These are phyloP conservation scores for Percopsis omiscomaycus DNA, from an alignment of 2,797 vertebrate species.

Conservation along the genomic window DNA sequence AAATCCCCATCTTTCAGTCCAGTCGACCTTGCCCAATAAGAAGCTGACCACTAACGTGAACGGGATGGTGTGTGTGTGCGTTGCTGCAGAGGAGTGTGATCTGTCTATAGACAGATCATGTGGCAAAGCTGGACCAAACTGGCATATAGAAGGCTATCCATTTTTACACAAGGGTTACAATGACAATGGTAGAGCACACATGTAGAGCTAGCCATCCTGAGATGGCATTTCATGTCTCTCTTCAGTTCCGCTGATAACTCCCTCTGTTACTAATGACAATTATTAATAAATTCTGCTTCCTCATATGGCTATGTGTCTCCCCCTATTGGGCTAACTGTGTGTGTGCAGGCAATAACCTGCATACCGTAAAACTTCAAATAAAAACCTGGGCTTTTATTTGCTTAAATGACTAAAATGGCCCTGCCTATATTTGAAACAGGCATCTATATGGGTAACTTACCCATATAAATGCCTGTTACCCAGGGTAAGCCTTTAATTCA, in stretches of 20 bases:
- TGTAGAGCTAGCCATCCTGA: too few species aligned
- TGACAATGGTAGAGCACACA: too few species aligned
- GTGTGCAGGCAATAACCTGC: background rate
- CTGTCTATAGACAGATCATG: slow-evolving; percentile 12
- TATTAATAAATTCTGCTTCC: background rate
- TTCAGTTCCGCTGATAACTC: too few species aligned
- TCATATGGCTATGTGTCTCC: background rate
- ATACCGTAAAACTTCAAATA: too few species aligned
- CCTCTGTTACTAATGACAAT: background rate
- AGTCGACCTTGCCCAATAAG: slow-evolving; percentile 17
- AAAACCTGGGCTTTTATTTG: too few species aligned
- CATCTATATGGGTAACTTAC: background rate
- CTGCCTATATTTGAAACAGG: too few species aligned
- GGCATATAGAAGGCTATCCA: slow-evolving; percentile 6
- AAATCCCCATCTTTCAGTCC: slow-evolving; percentile 18
- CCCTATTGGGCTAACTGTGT: slow-evolving; percentile 3
- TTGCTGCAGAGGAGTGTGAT: background rate
- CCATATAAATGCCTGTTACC: too few species aligned
- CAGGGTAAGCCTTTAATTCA: too few species aligned
- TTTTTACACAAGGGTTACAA: too few species aligned
- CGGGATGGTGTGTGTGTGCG: background rate
- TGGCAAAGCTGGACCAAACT: background rate
- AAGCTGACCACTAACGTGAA: slow-evolving; percentile 15
- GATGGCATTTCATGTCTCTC: too few species aligned
- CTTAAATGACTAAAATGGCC: too few species aligned